Evolutionary conservation across 2,113 vertebrate species (phyloP).

Genomic region (Istiophorus platypterus): DNA sequence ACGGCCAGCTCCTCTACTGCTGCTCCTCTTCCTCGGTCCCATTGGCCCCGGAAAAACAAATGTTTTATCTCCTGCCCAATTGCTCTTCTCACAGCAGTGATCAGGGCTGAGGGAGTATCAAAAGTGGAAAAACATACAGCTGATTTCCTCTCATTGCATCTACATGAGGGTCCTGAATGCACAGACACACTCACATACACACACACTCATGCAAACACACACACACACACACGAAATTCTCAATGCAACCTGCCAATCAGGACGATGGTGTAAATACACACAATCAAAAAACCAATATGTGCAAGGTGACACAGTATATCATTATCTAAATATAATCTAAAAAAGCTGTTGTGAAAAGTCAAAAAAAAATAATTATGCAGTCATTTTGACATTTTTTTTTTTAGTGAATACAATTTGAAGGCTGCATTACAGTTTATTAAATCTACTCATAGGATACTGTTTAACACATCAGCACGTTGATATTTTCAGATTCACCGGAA

Average conservation of each 20-base stretch:
- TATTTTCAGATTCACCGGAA: too few relatives aligned
- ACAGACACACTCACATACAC: neutral
- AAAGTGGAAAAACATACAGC: neutral
- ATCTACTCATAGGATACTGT: too few relatives aligned
- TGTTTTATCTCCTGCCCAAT: neutral
- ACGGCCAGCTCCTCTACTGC: neutral
- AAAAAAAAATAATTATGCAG: too few relatives aligned
- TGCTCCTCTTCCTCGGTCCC: neutral
- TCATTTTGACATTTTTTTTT: too few relatives aligned
- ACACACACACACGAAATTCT: neutral
- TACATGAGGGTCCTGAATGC: neutral
- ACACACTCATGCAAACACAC: neutral
- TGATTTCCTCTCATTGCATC: neutral
- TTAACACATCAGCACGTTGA: too few relatives aligned
- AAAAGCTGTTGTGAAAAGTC: too few relatives aligned
- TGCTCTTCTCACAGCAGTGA: neutral
- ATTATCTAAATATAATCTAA: too few relatives aligned
- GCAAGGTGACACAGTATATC: neutral
- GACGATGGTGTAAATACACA: neutral
- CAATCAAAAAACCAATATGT: neutral
- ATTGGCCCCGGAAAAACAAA: slow-evolving; percentile 6
- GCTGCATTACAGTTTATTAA: neutral
- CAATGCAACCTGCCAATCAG: neutral
- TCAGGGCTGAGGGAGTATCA: neutral
- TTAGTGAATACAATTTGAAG: neutral